Evolutionary conservation across 2,113 vertebrate species (phyloP).

Genomic region (Ascaphus truei): DNA sequence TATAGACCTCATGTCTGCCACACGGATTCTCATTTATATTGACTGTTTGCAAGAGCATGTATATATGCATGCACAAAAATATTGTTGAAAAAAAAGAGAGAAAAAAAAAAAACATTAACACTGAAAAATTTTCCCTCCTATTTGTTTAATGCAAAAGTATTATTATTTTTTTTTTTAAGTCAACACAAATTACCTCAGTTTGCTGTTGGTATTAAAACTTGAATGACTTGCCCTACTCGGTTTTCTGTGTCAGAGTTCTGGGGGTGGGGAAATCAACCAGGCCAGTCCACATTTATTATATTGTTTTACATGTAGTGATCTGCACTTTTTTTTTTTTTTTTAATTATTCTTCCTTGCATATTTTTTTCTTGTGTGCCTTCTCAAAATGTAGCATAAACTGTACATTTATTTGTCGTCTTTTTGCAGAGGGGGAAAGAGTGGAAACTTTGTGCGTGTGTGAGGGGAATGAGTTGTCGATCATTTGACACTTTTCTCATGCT

Average conservation of each 20-base stretch:
- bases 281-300: slow-evolving; percentile 31
- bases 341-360: slow-evolving; percentile 9
- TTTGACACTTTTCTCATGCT: not conserved
- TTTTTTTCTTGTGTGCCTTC: slow-evolving; percentile 34
- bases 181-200: slow-evolving; percentile 31
- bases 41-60: too few species aligned
- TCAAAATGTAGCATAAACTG: slow-evolving; percentile 30
- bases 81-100: not conserved
- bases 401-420: not conserved
- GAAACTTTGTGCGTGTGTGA: not conserved
- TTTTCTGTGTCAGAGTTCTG: not conserved
- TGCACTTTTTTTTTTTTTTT: slow-evolving; percentile 21
- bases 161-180: slow-evolving; percentile 26
- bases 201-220: slow-evolving; percentile 34
- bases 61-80: too few species aligned
- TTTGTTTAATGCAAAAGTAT: slow-evolving; percentile 18
- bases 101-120: not conserved
- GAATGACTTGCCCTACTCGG: slow-evolving; percentile 3
- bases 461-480: not conserved
- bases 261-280: slow-evolving; percentile 14
- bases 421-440: not conserved
- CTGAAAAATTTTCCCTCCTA: too few species aligned
- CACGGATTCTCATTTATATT: too few species aligned
- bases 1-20: too few species aligned
- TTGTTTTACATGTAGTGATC: slow-evolving; percentile 21